phyloP scores from a whole-genome alignment of 2,113 vertebrate species.

The Ploceus nigricollis region DNA sequence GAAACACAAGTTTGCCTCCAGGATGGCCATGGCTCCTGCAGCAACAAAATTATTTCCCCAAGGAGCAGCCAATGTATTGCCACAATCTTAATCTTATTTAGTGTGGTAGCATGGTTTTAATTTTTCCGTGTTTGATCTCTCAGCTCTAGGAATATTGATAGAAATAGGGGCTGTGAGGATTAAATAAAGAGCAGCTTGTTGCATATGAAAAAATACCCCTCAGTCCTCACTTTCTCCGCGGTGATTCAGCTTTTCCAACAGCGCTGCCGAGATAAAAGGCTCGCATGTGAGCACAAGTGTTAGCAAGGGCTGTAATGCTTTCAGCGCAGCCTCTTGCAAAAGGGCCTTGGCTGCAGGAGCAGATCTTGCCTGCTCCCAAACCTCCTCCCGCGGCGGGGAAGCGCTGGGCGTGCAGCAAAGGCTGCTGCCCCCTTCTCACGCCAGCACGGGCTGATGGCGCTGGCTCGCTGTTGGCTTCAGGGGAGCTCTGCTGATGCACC shows the following conservation, averaged over 20 bases:
- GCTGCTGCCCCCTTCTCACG: neutral
- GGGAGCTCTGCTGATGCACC: conserved; percentile 47
- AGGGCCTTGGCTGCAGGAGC: neutral
- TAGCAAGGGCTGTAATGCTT: neutral
- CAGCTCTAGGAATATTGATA: neutral
- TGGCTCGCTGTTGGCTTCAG: conserved; percentile 46
- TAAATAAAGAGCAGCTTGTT: conserved; percentile 27
- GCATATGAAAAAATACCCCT: neutral
- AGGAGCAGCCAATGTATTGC: conserved; percentile 26
- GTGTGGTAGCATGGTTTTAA: conserved; percentile 46
- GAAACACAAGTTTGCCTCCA: neutral
- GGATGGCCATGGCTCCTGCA: neutral
- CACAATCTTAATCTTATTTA: conserved; percentile 49
- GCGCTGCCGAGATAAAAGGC: conserved; percentile 16
- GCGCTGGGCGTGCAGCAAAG: neutral
- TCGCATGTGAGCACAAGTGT: neutral
- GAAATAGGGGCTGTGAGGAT: conserved; percentile 31
- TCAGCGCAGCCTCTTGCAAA: neutral
- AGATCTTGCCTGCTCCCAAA: neutral
- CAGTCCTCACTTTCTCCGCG: neutral
- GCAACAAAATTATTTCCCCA: conserved; percentile 7
- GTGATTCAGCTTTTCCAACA: conserved; percentile 46
- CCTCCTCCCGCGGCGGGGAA: neutral
- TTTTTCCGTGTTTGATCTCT: conserved; percentile 48
- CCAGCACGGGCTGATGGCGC: neutral